Percentiles rank a stretch among this genome's conserved stretches.
phyloP scores from a whole-genome alignment of 2,888 invertebrate genomes.

The Drosophila cyrtoloma region DNA sequence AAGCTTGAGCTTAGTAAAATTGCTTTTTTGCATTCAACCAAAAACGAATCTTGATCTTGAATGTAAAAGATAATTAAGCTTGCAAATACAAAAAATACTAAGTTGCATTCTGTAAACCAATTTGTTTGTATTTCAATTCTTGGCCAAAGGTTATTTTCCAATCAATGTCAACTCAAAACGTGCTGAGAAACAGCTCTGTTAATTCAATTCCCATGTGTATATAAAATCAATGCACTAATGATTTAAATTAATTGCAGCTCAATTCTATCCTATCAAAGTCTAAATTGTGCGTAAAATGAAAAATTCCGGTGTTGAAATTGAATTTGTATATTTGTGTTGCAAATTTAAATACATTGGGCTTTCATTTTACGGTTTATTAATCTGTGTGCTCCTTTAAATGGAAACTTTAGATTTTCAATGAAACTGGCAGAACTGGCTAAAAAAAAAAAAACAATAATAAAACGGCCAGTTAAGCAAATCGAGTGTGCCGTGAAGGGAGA shows the following conservation, averaged over 20 bases:
- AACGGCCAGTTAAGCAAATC: constrained; percentile 17
- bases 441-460: background rate
- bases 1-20: background rate
- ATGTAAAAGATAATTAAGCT: constrained; percentile 4
- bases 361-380: background rate
- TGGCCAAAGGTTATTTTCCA: background rate
- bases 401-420: constrained; percentile 37
- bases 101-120: background rate
- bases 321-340: background rate
- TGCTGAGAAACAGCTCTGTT: background rate
- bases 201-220: constrained; percentile 3
- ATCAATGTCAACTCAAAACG: background rate
- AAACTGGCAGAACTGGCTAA: constrained; percentile 2
- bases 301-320: background rate
- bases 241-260: constrained; percentile 10
- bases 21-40: background rate
- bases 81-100: background rate
- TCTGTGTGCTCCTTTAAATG: background rate
- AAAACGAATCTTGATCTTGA: background rate
- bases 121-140: background rate
- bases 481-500: constrained; percentile 4
- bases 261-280: constrained; percentile 2
- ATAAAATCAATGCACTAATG: background rate
- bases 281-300: background rate
- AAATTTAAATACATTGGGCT: background rate